Conservation (phyloP, 2,113 vertebrate genomes). For the Tupaia chinensis region DNA sequence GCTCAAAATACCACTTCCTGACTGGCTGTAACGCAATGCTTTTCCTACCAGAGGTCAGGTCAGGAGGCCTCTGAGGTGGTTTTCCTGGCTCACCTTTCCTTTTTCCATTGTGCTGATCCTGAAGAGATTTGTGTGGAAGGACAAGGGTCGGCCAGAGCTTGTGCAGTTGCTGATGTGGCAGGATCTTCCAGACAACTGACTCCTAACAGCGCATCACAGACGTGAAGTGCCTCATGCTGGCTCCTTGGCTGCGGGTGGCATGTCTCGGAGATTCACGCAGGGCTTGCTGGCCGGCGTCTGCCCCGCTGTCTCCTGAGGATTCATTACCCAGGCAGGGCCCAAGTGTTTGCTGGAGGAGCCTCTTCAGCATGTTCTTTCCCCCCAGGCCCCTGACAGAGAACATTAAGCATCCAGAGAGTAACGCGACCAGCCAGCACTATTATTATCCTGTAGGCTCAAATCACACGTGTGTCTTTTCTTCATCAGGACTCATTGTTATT, state of each 20-base stretch:
- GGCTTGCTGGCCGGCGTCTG: constrained; percentile 40
- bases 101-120: constrained; percentile 12
- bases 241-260: constrained; percentile 16
- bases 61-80: constrained; percentile 14
- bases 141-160: not conserved
- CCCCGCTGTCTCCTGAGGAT: constrained; percentile 37
- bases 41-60: not conserved
- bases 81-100: constrained; percentile 51
- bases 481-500: not conserved
- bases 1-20: constrained; percentile 58
- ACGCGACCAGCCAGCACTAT: not conserved
- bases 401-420: constrained; percentile 14
- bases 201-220: not conserved
- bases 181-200: constrained; percentile 17
- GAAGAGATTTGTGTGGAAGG: constrained; percentile 2
- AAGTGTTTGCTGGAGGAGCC: constrained; percentile 31
- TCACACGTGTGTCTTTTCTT: constrained; percentile 55
- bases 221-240: not conserved
- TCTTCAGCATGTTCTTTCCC: not conserved
- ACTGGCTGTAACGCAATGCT: not conserved
- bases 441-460: constrained; percentile 18
- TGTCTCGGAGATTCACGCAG: not conserved
- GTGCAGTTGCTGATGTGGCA: constrained; percentile 26
- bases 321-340: constrained; percentile 55
- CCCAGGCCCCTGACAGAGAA: not conserved